Percentiles rank a stretch among this genome's conserved stretches.
These are phyloP conservation scores for Prionailurus viverrinus DNA, from an alignment of 2,113 vertebrate species.

Conservation along the genomic window DNA sequence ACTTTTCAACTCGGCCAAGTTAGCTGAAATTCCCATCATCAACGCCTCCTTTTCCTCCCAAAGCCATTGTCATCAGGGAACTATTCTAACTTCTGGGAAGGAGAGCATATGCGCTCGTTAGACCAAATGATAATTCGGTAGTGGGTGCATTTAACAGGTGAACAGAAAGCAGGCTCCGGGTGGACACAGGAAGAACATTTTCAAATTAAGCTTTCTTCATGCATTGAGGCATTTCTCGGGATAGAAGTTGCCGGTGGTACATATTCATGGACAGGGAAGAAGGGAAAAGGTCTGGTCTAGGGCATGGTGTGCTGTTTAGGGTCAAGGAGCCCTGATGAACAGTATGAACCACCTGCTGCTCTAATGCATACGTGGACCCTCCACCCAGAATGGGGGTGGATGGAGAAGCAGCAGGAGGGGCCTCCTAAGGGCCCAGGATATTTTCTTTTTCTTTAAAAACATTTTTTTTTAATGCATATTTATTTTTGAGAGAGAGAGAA, in stretches of 20 bases:
- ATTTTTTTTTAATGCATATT: too few relatives aligned
- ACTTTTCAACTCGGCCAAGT: constrained; percentile 6
- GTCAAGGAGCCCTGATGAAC: not conserved
- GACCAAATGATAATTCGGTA: constrained; percentile 14
- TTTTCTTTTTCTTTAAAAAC: not conserved
- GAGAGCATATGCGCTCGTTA: not conserved
- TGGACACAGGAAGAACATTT: constrained; percentile 1
- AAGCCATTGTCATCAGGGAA: not conserved
- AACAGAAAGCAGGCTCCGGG: not conserved
- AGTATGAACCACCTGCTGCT: not conserved
- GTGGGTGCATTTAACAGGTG: constrained; percentile 34
- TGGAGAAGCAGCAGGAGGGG: not conserved
- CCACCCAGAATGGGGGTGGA: too few relatives aligned
- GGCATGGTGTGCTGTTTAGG: not conserved
- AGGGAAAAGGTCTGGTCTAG: not conserved
- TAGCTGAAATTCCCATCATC: not conserved
- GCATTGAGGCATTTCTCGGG: not conserved
- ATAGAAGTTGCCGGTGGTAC: not conserved
- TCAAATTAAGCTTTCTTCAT: not conserved
- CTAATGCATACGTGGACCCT: not conserved
- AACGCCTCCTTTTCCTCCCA: not conserved
- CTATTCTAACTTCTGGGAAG: not conserved
- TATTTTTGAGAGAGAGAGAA: too few relatives aligned
- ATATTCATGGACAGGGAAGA: not conserved
- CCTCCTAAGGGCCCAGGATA: too few relatives aligned